Evolutionary conservation across 1,140 invertebrate species (phyloP), one percentile per base, ranked within the genome.

Genomic region (Diplogasteroides magnus): DNA sequence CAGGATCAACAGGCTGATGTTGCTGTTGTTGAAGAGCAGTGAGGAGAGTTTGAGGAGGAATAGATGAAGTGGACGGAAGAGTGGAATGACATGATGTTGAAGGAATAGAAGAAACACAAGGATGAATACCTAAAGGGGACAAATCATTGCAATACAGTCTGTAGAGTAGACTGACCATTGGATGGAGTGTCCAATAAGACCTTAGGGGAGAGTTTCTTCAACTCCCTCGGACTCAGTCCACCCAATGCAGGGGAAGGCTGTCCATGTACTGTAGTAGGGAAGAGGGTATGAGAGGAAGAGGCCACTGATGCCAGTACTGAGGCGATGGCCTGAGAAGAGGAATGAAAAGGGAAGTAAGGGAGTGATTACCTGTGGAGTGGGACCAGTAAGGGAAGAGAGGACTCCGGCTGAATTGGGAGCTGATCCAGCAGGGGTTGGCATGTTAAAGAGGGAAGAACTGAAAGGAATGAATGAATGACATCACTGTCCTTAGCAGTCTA

Each of bases 351-450:
- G n/a, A n/a, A n/a, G n/a, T n/a, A n/a, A n/a, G n/a, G n/a, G n/a
- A n/a, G n/a, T n/a, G n/a, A n/a, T n/a, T n/a, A n/a, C 27, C 25
- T 58, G 27, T 31, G 69, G 27, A 28, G 31, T 58, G 1, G 32
- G 32, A 31, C 31, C 31, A 55, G 64, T 65, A 19, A 56, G 31
- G 11, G 31, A 26, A n/a, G 19, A 13, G 15, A 72, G 65, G 31
- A 72, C 59, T 25, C 67, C 59, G 13, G 70, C 70, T 25, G 70
- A 72, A 31, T 72, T 72, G 1, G 70, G 70, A 6, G 70, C 70
- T 13, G 70, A 72, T 27, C 60, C 61, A 15, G 64, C 61, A n/a
- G 70, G 70, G 26, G 70, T 65, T 23, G 26, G 29, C 13, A 37
- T 37, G 13, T 31, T 37, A 55, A 65, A 65, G n/a, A 65, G 31